These are phyloP conservation scores for Pelecanus crispus DNA, from an alignment of 2,113 vertebrate species.

Conservation along the genomic window DNA sequence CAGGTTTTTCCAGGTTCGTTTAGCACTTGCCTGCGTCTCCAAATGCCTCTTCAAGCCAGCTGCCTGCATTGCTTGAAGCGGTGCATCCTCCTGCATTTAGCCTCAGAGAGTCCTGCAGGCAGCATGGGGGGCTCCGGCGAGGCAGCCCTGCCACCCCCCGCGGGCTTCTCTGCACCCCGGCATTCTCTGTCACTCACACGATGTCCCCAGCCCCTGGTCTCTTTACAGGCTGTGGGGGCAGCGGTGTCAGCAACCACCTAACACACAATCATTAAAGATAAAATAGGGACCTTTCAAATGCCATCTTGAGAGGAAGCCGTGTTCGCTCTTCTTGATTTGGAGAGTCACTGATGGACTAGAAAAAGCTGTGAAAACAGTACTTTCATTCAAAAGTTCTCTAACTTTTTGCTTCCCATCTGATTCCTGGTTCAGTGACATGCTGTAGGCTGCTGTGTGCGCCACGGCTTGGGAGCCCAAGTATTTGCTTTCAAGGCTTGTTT, in stretches of 20 bases:
- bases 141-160: neutral
- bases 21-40: neutral
- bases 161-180: neutral
- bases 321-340: neutral
- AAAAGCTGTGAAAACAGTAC: neutral
- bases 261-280: neutral
- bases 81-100: neutral
- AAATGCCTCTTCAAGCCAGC: neutral
- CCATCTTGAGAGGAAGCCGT: neutral
- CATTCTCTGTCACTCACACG: neutral
- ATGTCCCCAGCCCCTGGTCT: neutral
- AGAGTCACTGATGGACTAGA: neutral
- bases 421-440: neutral
- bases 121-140: neutral
- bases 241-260: neutral
- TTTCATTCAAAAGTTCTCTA: neutral
- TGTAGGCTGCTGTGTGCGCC: neutral
- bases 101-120: neutral
- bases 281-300: neutral
- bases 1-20: neutral
- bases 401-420: fast-evolving
- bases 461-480: neutral
- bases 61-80: neutral
- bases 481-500: neutral
- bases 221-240: neutral